Evolutionary conservation across 1,140 invertebrate species (phyloP).

Genomic region (Stegodyphus mimosarum): DNA sequence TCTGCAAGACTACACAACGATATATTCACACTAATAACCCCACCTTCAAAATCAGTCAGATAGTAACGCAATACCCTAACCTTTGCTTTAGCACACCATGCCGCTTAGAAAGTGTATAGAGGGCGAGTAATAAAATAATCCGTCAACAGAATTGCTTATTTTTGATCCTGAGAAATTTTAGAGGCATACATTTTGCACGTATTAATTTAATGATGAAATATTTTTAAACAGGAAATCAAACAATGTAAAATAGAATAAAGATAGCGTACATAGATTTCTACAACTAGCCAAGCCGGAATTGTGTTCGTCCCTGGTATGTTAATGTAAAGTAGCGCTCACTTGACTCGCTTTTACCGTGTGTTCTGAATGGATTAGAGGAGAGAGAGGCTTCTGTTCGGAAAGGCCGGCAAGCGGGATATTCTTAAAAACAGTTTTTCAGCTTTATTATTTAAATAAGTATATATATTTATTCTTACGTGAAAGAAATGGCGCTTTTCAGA

Average conservation of each 20-base stretch:
- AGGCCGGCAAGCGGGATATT: background rate
- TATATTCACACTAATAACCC: background rate
- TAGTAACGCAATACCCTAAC: background rate
- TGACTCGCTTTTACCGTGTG: constrained; percentile 30
- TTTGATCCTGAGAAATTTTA: background rate
- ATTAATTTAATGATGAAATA: background rate
- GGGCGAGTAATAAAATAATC: constrained; percentile 43
- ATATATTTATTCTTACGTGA: background rate
- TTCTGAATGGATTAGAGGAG: constrained; percentile 37
- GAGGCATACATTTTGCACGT: background rate
- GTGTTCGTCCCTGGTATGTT: background rate
- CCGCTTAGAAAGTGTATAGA: constrained; percentile 23
- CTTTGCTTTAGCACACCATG: background rate
- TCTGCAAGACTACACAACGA: background rate
- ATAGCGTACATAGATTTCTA: background rate
- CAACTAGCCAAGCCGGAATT: background rate
- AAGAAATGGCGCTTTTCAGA: constrained; percentile 60
- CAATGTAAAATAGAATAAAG: background rate
- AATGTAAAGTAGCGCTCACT: constrained; percentile 21
- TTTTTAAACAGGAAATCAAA: background rate
- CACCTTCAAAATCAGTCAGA: background rate
- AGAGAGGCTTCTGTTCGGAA: background rate
- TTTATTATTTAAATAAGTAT: background rate
- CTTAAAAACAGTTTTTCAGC: background rate
- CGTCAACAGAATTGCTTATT: background rate